Base-by-base conservation (phyloP, 2,797 vertebrate genomes). In the Sebastes ruberrimus region DNA sequence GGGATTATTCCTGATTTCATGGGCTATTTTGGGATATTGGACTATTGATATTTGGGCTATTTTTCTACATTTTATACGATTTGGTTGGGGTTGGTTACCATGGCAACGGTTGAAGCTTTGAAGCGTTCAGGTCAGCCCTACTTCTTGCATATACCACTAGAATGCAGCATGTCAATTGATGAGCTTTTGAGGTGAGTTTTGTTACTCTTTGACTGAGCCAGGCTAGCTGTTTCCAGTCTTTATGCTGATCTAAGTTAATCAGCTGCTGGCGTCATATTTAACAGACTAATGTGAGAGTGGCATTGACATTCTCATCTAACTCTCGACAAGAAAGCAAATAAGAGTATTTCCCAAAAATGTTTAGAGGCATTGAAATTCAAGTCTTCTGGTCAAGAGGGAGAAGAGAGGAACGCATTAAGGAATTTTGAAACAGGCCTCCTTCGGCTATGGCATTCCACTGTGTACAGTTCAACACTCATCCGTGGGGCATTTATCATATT, bases 401-500 rank as follows among this genome's bases (percentile, higher is more conserved):
- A 67, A 22, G 20, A 71, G 18, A 74, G 35, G 62, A 57, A 53
- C 38, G 35, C 33, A 64, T 64, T 28, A 74, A 76, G 76, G 53
- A 42, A 55, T 80, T 73, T 63, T 64, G 63, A 84, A 85, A 57
- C 33, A 22, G 32, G 23, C 61, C 28, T 11, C 32, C n/a, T 71
- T 38, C 32, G 4, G 63, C 63, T 57, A n/a, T 52, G 78, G 42
- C 65, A 60, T 68, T 77, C 66, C 81, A 61, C 55, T 74, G 68
- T 75, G 71, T 60, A 53, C 61, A 65, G 66, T 82, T 75, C 62
- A 74, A 70, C 46, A 72, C 74, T 86, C 55, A 80, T 88, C 70
- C 62, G 52, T 33, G 53, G 55, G 73, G 52, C 74, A 77, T 90
- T 87, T 72, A 72, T 88, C 87, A 82, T 75, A 56, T 83, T 85